Percentiles rank a stretch among this genome's conserved stretches.
phyloP scores from a whole-genome alignment of 2,888 invertebrate species.

The Cheilosia impressa region DNA sequence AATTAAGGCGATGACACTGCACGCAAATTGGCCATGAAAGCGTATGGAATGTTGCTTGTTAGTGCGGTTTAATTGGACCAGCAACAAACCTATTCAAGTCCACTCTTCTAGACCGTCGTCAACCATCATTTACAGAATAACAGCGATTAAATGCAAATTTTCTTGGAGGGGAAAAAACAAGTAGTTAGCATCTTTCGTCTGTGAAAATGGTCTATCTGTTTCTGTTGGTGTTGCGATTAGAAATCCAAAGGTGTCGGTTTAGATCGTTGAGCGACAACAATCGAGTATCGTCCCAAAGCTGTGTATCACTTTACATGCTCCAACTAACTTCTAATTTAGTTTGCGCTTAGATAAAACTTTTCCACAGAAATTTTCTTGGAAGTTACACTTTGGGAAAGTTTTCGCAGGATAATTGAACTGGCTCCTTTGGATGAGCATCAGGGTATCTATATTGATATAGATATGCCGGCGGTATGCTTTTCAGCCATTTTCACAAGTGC shows the following conservation, averaged over 20 bases:
- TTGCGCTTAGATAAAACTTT: conserved; percentile 65
- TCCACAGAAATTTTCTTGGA: conserved; percentile 52
- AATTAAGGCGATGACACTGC: conserved; percentile 18
- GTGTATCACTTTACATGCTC: conserved; percentile 60
- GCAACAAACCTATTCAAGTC: neutral
- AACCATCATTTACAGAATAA: conserved; percentile 1
- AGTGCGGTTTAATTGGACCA: neutral
- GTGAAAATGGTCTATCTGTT: neutral
- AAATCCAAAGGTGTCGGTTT: neutral
- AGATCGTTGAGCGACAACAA: conserved; percentile 26
- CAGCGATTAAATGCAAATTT: conserved; percentile 21
- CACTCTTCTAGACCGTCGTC: neutral
- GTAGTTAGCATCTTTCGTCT: neutral
- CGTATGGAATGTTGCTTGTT: neutral
- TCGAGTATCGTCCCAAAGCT: conserved; percentile 15
- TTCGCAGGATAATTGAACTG: conserved; percentile 60
- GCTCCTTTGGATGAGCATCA: neutral
- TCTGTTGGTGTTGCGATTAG: neutral
- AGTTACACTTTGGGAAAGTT: conserved; percentile 62
- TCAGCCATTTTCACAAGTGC: too few relatives aligned
- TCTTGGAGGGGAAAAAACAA: neutral
- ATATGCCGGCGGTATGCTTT: conserved; percentile 13
- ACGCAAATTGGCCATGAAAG: conserved; percentile 23
- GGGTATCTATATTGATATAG: neutral
- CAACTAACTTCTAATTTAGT: conserved; percentile 66